Evolutionary conservation across 2,888 invertebrate species (phyloP).

Genomic region (Idaea dimidiata): DNA sequence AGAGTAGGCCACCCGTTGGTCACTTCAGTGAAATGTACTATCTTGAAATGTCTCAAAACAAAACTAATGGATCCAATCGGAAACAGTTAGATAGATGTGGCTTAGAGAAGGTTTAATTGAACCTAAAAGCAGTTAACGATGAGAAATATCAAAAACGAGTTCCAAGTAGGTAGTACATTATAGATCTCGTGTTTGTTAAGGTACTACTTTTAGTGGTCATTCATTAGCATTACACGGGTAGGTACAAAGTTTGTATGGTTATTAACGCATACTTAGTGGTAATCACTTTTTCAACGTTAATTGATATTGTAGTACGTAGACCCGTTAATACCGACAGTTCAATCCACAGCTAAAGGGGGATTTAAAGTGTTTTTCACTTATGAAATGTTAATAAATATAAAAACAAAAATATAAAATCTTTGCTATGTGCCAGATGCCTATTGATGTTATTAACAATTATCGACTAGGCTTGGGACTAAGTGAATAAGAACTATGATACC

Average conservation of each 20-base stretch:
- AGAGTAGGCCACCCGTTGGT: conserved; percentile 1
- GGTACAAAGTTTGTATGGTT: not conserved
- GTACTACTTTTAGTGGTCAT: not conserved
- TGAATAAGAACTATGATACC: not conserved
- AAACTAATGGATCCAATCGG: conserved; percentile 26
- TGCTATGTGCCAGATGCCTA: not conserved
- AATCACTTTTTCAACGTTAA: not conserved
- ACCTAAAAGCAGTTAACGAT: not conserved
- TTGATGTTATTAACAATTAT: not conserved
- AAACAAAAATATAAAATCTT: not conserved
- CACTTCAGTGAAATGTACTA: not conserved
- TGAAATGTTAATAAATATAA: too few relatives aligned
- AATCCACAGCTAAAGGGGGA: too few relatives aligned
- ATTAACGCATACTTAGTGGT: not conserved
- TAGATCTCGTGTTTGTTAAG: not conserved
- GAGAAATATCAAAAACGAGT: not conserved
- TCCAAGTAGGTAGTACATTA: not conserved
- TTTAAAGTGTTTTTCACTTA: too few relatives aligned
- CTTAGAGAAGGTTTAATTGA: conserved; percentile 2
- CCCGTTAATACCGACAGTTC: too few relatives aligned
- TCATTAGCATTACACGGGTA: not conserved
- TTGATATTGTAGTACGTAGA: too few relatives aligned
- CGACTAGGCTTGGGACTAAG: not conserved
- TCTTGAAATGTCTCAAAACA: conserved; percentile 13
- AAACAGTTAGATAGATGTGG: conserved; percentile 17